Evolutionary conservation across 2,113 vertebrate genomes (phyloP).

Genomic region (Myrmophylax atrothorax): DNA sequence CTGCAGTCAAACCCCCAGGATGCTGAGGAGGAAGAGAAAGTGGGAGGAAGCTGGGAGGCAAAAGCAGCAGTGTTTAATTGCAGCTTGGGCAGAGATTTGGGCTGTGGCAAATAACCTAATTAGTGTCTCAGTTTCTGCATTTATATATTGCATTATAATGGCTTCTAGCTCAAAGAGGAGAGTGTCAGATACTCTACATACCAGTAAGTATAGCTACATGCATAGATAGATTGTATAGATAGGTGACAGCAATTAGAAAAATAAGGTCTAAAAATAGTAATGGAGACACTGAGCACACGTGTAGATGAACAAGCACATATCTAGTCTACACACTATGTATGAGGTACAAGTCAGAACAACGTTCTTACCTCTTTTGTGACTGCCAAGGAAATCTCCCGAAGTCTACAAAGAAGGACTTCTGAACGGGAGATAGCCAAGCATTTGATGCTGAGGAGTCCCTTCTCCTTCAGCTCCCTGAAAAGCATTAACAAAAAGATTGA

Average conservation of each 20-base stretch:
- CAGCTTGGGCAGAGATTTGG: not conserved
- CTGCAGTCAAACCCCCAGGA: not conserved
- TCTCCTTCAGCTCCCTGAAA: slow-evolving; percentile 71
- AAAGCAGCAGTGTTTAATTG: not conserved
- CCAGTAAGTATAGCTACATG: not conserved
- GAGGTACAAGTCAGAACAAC: not conserved
- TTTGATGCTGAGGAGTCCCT: slow-evolving; percentile 66
- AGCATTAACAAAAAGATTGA: not conserved
- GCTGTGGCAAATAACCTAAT: not conserved
- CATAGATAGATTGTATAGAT: not conserved
- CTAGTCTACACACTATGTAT: fast-evolving
- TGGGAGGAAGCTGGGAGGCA: not conserved
- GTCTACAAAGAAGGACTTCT: slow-evolving; percentile 49
- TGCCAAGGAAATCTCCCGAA: slow-evolving; percentile 65
- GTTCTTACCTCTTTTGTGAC: slow-evolving; percentile 73
- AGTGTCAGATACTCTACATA: not conserved
- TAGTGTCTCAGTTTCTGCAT: not conserved
- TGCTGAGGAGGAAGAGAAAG: not conserved
- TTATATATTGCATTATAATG: not conserved
- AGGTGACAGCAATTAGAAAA: not conserved
- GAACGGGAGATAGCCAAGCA: slow-evolving; percentile 67
- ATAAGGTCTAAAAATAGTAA: not conserved
- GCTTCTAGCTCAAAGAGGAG: not conserved
- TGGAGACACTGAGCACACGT: not conserved
- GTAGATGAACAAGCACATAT: not conserved